Evolutionary conservation across 2,113 vertebrate genomes (phyloP).

Genomic region (Casuarius casuarius): DNA sequence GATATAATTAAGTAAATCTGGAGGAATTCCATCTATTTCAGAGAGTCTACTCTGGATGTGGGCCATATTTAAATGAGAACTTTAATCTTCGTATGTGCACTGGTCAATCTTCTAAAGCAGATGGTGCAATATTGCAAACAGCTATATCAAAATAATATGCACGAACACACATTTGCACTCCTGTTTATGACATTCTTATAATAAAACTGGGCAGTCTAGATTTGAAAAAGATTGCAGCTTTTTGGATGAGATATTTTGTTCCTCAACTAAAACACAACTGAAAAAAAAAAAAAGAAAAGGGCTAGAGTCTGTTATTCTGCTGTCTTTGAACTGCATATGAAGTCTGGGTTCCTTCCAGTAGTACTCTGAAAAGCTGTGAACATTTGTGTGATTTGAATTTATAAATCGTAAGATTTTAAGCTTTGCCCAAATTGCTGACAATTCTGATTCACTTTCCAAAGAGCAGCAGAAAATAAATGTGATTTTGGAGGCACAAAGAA

Average conservation of each 20-base stretch:
- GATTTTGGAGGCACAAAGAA: constrained; percentile 56
- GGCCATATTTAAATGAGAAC: background rate
- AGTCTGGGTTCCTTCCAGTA: constrained; percentile 54
- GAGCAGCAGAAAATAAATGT: constrained; percentile 50
- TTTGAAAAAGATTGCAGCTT: background rate
- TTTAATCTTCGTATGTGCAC: background rate
- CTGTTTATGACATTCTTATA: background rate
- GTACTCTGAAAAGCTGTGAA: constrained; percentile 58
- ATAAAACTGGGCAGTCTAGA: background rate
- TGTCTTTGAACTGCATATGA: constrained; percentile 61
- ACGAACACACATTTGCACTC: background rate
- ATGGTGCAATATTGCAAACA: background rate
- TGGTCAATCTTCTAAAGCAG: background rate
- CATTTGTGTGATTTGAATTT: constrained; percentile 77
- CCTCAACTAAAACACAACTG: constrained; percentile 44
- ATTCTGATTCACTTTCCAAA: constrained; percentile 53
- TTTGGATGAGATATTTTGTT: constrained; percentile 55
- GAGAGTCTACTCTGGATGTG: background rate
- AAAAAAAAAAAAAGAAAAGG: background rate
- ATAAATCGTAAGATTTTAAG: constrained; percentile 56
- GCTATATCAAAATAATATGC: background rate
- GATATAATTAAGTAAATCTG: background rate
- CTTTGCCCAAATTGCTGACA: constrained; percentile 60
- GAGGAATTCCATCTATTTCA: background rate
- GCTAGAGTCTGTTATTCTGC: constrained; percentile 50